Evolutionary conservation across 2,797 vertebrate genomes (phyloP), one percentile per base, ranked within the genome.

Genomic region (Antennarius maculatus): DNA sequence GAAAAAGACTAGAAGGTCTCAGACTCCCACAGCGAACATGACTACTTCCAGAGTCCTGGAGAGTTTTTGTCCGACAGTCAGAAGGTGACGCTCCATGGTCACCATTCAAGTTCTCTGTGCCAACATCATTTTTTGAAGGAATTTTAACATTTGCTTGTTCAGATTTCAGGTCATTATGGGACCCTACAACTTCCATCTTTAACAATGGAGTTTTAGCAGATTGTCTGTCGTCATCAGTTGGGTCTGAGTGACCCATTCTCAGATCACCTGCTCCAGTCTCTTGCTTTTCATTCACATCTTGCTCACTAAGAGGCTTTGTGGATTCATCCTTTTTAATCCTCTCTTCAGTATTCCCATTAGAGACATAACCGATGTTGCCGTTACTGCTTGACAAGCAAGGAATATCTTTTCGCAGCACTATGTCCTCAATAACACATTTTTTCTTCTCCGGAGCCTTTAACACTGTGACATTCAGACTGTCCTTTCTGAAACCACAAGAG

Each of bases 1-100:
- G 55, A 17, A 64, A 42, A 29, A 69, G 46, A 57, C 74, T 71
- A 2, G 27, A 5, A 1, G 68, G 66, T 65, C 71, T 83, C 17
- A 71, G 37, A 16, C 16, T 47, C 34, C 46, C 66, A 50, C 77
- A 80, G 6, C 69, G 3, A 39, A 54, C 71, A 65, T 77, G 74
- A 7, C 8, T 3, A n/a, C 61, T 78, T 60, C 74, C 68, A 56
- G 76, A 39, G 29, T 76, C 39, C 31, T 57, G 49, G 10, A 54
- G 5, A 14, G 54, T 43, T n/a, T 45, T 27, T 13, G 37, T 73
- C 13, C 41, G n/a, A 15, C 47, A 43, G 17, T 55, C 45, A 43
- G 61, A 65, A 27, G 47, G 9, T 7, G 53, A 48, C 46, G n/a
- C 1, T 1, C 5, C 28, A 23, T 5, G 1, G 9, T 62, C 49